Conservation (phyloP, 2,113 vertebrate species). For the Mirounga angustirostris region DNA sequence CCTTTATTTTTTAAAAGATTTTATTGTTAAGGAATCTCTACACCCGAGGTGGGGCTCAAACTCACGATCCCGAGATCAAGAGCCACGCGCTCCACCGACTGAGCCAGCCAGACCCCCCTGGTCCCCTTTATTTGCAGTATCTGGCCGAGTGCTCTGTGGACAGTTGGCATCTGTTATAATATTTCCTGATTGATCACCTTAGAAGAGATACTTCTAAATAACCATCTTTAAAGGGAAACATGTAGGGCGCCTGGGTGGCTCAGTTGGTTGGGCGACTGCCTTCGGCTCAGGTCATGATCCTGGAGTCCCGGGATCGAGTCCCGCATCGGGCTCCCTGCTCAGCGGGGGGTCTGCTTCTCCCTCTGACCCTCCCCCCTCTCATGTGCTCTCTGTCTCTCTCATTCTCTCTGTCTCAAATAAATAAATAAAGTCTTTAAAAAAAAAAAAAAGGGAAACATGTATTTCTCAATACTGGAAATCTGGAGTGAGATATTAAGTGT, state of each 20-base stretch:
- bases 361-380: too few relatives aligned
- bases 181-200: neutral
- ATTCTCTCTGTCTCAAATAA: too few relatives aligned
- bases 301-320: too few relatives aligned
- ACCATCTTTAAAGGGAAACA: neutral
- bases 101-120: neutral
- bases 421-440: too few relatives aligned
- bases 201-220: neutral
- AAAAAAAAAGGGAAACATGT: neutral
- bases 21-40: neutral
- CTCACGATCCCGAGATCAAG: neutral
- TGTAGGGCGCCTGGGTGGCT: neutral
- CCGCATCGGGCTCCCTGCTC: too few relatives aligned
- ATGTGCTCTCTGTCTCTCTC: too few relatives aligned
- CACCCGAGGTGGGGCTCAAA: neutral
- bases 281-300: too few relatives aligned
- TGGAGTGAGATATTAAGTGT: neutral
- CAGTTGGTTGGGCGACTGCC: too few relatives aligned
- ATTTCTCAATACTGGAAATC: neutral
- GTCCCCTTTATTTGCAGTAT: neutral
- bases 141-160: neutral
- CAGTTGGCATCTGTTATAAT: neutral
- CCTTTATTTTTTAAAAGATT: neutral
- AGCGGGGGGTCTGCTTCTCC: too few relatives aligned
- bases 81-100: neutral